Base-by-base conservation (phyloP, 2,113 vertebrate genomes). In the Pterocles orientalis region DNA sequence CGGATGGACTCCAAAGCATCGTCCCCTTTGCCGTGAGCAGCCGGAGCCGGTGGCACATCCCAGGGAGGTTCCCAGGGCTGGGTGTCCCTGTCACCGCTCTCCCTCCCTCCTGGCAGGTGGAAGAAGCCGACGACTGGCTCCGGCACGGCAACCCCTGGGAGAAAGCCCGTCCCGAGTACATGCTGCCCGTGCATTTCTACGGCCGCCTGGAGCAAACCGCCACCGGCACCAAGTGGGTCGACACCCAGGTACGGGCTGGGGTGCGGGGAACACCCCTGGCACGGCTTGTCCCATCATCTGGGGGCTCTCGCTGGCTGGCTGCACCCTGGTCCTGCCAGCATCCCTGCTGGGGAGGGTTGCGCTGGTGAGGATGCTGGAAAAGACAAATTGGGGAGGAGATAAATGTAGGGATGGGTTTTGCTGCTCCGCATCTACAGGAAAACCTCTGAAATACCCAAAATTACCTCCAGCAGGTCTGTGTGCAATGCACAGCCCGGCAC, bases 81-180 rank as follows among this genome's bases (percentile, higher is more conserved):
- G 45, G n/a, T n/a, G 77, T 1, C 24, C 26, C 16, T 6, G 1
- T 54, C 73, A 78, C 57, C 0, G 14, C 75, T 48, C 20, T 6
- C 5, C 2, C 9, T 87, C 18, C 34, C 76, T 41, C 18, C 3
- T 16, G 76, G 58, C 94, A 99, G 99, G 98, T 99, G 64, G 99
- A 99, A 85, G 99, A 99, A 93, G 99, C 99, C 0, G 99, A 99
- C 18, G 99, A 99, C 90, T 99, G 99, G 99, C 98, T 99, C 82
- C 97, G 99, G 82, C 98, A 99, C 1, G 99, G 99, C 36, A 99
- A 99, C 92, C 99, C 99, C 9, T 99, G 99, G 99, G 99, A 99
- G 97, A 99, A 99, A 78, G 98, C 99, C 11, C 99, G 99, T 2
- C 99, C 99, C 0, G 99, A 99, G 92, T 99, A 98, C 98, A 99